phyloP scores from a whole-genome alignment of 2,888 invertebrate species.

The Scaptomyza flava region DNA sequence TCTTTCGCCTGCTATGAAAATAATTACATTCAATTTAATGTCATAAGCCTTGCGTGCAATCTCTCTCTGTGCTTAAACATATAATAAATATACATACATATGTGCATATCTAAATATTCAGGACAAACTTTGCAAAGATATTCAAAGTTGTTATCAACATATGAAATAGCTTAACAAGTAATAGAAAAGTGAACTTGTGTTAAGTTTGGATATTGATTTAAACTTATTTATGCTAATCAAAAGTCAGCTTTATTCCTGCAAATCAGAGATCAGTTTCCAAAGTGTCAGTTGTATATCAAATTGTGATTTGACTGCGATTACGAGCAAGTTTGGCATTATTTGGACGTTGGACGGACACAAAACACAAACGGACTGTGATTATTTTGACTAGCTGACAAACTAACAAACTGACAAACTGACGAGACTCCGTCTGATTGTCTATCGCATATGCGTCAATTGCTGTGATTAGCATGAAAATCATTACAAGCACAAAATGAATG shows the following conservation, averaged over 20 bases:
- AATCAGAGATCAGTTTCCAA: conserved; percentile 12
- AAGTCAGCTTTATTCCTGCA: conserved; percentile 25
- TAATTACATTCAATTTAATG: background rate
- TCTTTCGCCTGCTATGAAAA: background rate
- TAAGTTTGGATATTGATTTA: conserved; percentile 33
- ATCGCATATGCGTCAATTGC: conserved; percentile 73
- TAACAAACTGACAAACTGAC: conserved; percentile 8
- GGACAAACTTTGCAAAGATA: background rate
- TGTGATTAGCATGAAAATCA: conserved; percentile 79
- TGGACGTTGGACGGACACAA: conserved; percentile 21
- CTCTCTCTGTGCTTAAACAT: background rate
- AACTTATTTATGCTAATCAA: conserved; percentile 49
- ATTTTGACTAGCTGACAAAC: conserved; percentile 41
- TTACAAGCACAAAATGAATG: conserved; percentile 73
- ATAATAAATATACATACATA: background rate
- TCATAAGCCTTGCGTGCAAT: background rate
- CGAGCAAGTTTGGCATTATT: conserved; percentile 26
- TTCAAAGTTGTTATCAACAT: conserved; percentile 13
- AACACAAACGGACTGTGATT: conserved; percentile 21
- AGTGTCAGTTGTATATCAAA: conserved; percentile 48
- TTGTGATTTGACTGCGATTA: conserved; percentile 58
- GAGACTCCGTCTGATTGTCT: conserved; percentile 20
- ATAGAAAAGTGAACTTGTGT: conserved; percentile 24
- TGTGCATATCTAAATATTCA: background rate
- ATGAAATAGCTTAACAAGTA: background rate